Percentiles rank a stretch among this genome's conserved stretches.
phyloP scores from a whole-genome alignment of 2,797 vertebrate genomes.

The Sebastolobus altivelis region DNA sequence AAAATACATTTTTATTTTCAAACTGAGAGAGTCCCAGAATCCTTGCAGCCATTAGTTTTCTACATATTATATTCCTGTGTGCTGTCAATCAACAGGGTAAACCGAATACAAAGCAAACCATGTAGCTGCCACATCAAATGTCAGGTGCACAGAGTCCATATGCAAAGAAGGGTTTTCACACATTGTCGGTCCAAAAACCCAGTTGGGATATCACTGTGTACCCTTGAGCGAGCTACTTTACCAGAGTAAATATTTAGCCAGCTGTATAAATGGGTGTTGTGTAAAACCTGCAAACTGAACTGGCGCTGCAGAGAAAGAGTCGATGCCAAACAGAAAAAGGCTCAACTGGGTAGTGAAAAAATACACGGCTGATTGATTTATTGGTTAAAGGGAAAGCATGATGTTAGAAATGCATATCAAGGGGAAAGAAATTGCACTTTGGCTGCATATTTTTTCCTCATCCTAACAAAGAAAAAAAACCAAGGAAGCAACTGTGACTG shows the following conservation, averaged over 20 bases:
- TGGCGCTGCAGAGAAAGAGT: slow-evolving; percentile 52
- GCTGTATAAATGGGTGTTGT: slow-evolving; percentile 79
- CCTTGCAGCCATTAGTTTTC: neutral
- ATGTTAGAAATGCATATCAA: neutral
- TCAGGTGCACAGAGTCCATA: slow-evolving; percentile 66
- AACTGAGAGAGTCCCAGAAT: neutral
- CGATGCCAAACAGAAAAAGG: slow-evolving; percentile 47
- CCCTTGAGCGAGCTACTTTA: slow-evolving; percentile 75
- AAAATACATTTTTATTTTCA: slow-evolving; percentile 2
- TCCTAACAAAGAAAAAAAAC: neutral
- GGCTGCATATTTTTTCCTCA: slow-evolving; percentile 2
- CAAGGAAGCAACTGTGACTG: slow-evolving; percentile 1
- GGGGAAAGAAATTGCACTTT: neutral
- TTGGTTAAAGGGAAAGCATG: slow-evolving; percentile 9
- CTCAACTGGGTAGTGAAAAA: slow-evolving; percentile 32
- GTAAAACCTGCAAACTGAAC: slow-evolving; percentile 69
- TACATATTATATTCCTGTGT: neutral
- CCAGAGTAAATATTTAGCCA: slow-evolving; percentile 82
- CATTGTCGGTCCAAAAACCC: slow-evolving; percentile 68
- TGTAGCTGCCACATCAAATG: slow-evolving; percentile 47
- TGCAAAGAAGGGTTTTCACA: slow-evolving; percentile 68
- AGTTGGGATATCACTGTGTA: slow-evolving; percentile 76
- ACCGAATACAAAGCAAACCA: slow-evolving; percentile 14
- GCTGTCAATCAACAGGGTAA: slow-evolving; percentile 36
- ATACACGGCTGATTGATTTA: slow-evolving; percentile 28